These are phyloP conservation scores for Tricholaema leucomelas DNA, from an alignment of 2,113 vertebrate species.

Conservation along the genomic window DNA sequence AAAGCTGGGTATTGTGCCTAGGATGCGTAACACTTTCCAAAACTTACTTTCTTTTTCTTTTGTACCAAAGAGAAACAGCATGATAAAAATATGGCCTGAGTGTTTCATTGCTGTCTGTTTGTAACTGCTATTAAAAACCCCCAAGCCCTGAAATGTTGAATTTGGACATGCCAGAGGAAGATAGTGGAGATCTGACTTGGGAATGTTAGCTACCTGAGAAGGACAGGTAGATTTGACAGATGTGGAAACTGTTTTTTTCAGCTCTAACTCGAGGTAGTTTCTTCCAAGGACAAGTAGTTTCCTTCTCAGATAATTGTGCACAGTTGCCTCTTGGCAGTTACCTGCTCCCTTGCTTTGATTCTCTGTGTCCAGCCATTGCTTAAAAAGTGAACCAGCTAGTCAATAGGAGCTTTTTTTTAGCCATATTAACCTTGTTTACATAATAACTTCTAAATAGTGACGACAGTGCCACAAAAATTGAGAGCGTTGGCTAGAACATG, in stretches of 20 bases:
- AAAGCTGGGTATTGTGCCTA: conserved; percentile 43
- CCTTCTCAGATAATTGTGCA: neutral
- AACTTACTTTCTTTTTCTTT: conserved; percentile 18
- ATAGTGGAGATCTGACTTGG: neutral
- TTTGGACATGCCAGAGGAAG: neutral
- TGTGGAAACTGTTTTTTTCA: neutral
- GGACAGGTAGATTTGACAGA: neutral
- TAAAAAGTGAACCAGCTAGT: neutral
- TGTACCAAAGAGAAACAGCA: neutral
- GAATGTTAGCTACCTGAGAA: neutral
- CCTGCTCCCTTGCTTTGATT: neutral
- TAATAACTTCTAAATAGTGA: neutral
- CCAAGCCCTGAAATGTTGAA: neutral
- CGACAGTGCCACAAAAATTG: neutral
- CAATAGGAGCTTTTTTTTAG: neutral
- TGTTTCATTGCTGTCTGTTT: neutral
- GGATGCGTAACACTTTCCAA: conserved; percentile 52
- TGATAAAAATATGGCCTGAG: neutral
- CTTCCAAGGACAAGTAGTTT: conserved; percentile 17
- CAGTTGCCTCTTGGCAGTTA: neutral
- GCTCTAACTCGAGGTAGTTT: neutral
- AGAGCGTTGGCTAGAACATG: neutral
- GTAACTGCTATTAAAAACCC: neutral
- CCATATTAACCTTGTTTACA: neutral
- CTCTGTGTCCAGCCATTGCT: neutral